A percentile compares a stretch with the other conserved stretches of the same genome.
phyloP scores from a whole-genome alignment of 2,797 vertebrate species.

The Danio tinwini region DNA sequence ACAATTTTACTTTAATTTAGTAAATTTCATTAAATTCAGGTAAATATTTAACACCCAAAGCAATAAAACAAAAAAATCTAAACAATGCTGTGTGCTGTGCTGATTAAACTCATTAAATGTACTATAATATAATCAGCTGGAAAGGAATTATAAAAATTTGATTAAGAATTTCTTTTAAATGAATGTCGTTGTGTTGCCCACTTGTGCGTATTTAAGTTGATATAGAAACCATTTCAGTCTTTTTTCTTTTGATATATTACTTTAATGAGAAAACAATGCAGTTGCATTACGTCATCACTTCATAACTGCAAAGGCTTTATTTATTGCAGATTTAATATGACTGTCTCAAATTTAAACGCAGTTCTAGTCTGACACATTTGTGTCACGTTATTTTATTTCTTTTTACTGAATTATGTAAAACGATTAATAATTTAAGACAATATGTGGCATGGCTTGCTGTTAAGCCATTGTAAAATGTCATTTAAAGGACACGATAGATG shows the following conservation, averaged over 20 bases:
- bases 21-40: too few species aligned
- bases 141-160: too few species aligned
- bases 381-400: not conserved
- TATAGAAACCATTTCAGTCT: not conserved
- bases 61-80: too few species aligned
- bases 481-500: not conserved
- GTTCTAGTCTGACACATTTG: not conserved
- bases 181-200: too few species aligned
- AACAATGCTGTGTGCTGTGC: too few species aligned
- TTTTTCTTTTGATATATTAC: not conserved
- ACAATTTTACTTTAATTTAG: too few species aligned
- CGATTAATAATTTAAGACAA: not conserved
- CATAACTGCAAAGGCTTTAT: constrained; percentile 1
- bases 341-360: constrained; percentile 8
- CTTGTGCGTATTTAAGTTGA: too few species aligned
- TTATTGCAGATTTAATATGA: not conserved
- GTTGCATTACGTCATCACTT: not conserved
- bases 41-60: too few species aligned
- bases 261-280: not conserved
- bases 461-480: constrained; percentile 5
- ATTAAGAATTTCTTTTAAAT: too few species aligned
- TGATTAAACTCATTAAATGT: too few species aligned
- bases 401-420: not conserved
- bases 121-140: too few species aligned
- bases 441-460: not conserved